Percentiles rank a stretch among this genome's conserved stretches.
These are phyloP conservation scores for Pica pica DNA, from an alignment of 2,113 vertebrate genomes.

Conservation along the genomic window DNA sequence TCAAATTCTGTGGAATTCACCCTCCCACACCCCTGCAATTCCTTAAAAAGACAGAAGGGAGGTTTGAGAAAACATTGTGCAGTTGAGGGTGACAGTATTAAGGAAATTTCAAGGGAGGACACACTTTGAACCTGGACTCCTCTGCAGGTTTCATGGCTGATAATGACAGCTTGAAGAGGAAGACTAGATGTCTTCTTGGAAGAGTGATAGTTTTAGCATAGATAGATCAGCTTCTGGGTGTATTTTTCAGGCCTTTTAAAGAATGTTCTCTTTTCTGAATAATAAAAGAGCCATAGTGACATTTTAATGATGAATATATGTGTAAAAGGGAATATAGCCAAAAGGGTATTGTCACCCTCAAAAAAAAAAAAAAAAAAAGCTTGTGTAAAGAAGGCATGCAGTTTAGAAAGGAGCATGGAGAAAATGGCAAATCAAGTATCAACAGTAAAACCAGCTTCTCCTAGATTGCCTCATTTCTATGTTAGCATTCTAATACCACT, in stretches of 20 bases:
- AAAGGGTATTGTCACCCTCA: not conserved
- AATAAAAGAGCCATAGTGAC: not conserved
- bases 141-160: not conserved
- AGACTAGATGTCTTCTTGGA: not conserved
- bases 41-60: not conserved
- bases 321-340: not conserved
- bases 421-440: slow-evolving; percentile 7
- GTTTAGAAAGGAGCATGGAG: not conserved
- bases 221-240: not conserved
- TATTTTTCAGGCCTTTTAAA: slow-evolving; percentile 2
- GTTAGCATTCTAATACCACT: not conserved
- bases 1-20: not conserved
- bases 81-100: not conserved
- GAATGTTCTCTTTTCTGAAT: not conserved
- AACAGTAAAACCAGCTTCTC: not conserved
- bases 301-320: not conserved
- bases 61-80: not conserved
- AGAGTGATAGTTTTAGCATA: not conserved
- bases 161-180: not conserved
- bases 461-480: not conserved
- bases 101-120: not conserved
- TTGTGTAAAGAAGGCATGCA: not conserved
- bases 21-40: not conserved
- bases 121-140: not conserved
- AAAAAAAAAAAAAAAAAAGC: not conserved